Evolutionary conservation across 2,113 vertebrate genomes (phyloP).

Genomic region (Cololabis saira): DNA sequence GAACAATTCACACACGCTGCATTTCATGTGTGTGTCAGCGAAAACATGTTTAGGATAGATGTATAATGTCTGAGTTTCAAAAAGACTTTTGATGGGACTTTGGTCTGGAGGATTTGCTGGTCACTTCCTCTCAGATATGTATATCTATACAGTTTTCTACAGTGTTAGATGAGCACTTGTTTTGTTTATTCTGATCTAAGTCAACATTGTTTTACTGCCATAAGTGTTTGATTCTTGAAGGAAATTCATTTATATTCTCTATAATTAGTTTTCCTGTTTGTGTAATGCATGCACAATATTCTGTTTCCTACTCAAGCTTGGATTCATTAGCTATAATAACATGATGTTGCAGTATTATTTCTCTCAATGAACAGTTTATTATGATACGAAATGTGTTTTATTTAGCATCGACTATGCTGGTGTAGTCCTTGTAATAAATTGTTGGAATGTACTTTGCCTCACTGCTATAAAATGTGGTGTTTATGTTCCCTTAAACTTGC

Average conservation of each 20-base stretch:
- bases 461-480: slow-evolving; percentile 61
- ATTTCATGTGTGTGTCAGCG: slow-evolving; percentile 5
- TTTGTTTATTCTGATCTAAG: slow-evolving; percentile 1
- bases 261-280: slow-evolving; percentile 16
- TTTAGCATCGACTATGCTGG: slow-evolving; percentile 78
- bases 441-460: slow-evolving; percentile 42
- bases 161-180: slow-evolving; percentile 59
- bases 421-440: slow-evolving; percentile 64
- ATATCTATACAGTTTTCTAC: slow-evolving; percentile 44
- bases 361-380: slow-evolving; percentile 22
- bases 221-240: slow-evolving; percentile 22
- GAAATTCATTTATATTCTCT: slow-evolving; percentile 30
- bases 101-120: slow-evolving; percentile 77
- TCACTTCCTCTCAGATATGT: slow-evolving; percentile 65
- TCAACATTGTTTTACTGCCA: not conserved
- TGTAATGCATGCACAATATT: slow-evolving; percentile 59
- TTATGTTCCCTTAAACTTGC: slow-evolving; percentile 62
- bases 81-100: slow-evolving; percentile 43
- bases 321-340: slow-evolving; percentile 28
- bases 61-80: slow-evolving; percentile 27
- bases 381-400: slow-evolving; percentile 20
- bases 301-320: slow-evolving; percentile 51
- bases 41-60: slow-evolving; percentile 8
- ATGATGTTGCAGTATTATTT: slow-evolving; percentile 36
- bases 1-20: not conserved